Base-by-base conservation (phyloP, 23 tunicate species). In the Trididemnum clinides region DNA sequence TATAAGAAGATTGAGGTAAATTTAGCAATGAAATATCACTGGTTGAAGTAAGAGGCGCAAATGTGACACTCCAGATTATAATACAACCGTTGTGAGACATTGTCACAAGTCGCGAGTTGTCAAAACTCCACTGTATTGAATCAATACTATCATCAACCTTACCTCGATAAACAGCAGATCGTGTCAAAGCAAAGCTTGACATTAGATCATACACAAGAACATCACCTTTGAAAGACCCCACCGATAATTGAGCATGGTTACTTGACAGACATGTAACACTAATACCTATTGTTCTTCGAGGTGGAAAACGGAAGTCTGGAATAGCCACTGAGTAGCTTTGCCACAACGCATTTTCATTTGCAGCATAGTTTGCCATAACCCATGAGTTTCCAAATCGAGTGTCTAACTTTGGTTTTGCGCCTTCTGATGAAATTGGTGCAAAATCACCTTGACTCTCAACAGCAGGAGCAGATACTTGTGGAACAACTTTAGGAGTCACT, bases 151-250 rank as follows among this genome's bases (percentile, higher is more conserved):
- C 90, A 57, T 32, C 30, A 15, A 58, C 64, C 39, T 81, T 91
- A 0, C 90, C 90, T 1, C 54, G 83, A 74, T 19, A 86, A 15
- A 85, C 63, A 33, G 86, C 96, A 75, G 87, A 81, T 1, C 88
- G 80, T 5, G 82, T 39, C 27, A 83, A 88, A n/a, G 65, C 65
- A 37, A 59, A 82, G 64, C 85, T 83, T 18, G 82, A 31, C 12
- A 63, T 64, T 57, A 86, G 33, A 57, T 91, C 85, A 86, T 91
- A 87, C n/a, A 91, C 90, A 33, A 86, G 57, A 19, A 91, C 54
- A 51, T 91, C 96, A 74, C 96, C 96, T 51, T 84, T 72, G 34
- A n/a, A 82, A 15, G 96, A 59, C 2, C 96, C 96, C 23, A 91
- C 5, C 2, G 90, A 90, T 21, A 91, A 28, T 12, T 38, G 49